Conservation (phyloP, 2,797 vertebrate species). For the Microchirus variegatus region DNA sequence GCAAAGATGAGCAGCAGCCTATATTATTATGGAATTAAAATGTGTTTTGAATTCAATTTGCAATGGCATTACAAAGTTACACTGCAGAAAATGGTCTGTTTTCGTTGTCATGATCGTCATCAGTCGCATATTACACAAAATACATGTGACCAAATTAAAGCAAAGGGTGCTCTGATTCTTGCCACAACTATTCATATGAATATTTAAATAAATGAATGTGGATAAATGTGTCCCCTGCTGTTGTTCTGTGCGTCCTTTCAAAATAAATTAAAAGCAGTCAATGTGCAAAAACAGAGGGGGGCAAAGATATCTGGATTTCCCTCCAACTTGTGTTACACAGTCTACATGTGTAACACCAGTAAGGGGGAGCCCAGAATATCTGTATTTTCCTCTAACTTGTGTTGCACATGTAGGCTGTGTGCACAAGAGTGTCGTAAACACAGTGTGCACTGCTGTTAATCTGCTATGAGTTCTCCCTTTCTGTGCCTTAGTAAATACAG, state of each 20-base stretch:
- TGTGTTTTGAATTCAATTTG: neutral
- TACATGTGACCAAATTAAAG: neutral
- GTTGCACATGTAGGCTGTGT: neutral
- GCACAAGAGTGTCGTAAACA: conserved; percentile 22
- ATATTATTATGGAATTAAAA: neutral
- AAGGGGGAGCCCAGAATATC: conserved; percentile 38
- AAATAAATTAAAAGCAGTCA: conserved; percentile 62
- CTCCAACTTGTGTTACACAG: conserved; percentile 23
- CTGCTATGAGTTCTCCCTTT: conserved; percentile 12
- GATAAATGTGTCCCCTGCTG: conserved; percentile 60
- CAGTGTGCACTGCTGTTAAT: conserved; percentile 19
- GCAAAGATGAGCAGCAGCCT: neutral
- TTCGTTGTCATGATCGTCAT: neutral
- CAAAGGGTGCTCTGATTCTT: neutral
- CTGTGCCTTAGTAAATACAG: conserved; percentile 35
- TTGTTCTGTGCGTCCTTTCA: conserved; percentile 61
- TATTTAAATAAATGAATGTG: conserved; percentile 27
- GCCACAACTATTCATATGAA: conserved; percentile 19
- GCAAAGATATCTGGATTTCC: conserved; percentile 46
- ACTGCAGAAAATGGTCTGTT: neutral
- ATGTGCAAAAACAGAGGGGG: conserved; percentile 25
- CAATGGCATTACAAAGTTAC: neutral
- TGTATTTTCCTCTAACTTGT: conserved; percentile 36
- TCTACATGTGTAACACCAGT: conserved; percentile 13
- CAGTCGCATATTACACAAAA: neutral